Evolutionary conservation across 2,797 vertebrate species (phyloP).

Genomic region (Arctocebus calabarensis): DNA sequence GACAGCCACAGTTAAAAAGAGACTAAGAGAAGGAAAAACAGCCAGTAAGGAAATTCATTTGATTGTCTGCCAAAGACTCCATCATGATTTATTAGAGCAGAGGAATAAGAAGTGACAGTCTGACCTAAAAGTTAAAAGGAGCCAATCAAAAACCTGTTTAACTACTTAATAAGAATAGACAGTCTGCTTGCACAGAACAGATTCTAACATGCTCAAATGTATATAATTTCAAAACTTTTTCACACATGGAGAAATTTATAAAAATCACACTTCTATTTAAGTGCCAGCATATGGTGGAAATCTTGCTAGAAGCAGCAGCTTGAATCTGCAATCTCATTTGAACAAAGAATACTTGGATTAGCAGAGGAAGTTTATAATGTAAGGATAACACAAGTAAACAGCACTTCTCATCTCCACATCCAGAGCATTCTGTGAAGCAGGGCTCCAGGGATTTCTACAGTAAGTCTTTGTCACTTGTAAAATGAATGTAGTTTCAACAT

Average conservation of each 20-base stretch:
- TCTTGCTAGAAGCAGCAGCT: neutral
- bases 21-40: neutral
- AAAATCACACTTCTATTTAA: slow-evolving; percentile 26
- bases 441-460: neutral
- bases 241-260: neutral
- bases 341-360: slow-evolving; percentile 14
- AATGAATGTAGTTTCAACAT: slow-evolving; percentile 25
- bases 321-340: neutral
- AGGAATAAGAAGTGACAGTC: slow-evolving; percentile 46
- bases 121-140: neutral
- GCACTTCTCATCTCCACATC: neutral
- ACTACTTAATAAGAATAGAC: neutral
- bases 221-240: slow-evolving; percentile 20
- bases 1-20: neutral
- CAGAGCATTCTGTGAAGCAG: neutral
- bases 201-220: neutral
- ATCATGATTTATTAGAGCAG: neutral
- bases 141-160: neutral
- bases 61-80: neutral
- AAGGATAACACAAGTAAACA: neutral
- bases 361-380: neutral
- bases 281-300: neutral
- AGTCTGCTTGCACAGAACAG: neutral
- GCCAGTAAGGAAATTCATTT: neutral
- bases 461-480: neutral